Base-by-base conservation (phyloP, 2,888 invertebrate species). In the Dryocosmus kuriphilus region DNA sequence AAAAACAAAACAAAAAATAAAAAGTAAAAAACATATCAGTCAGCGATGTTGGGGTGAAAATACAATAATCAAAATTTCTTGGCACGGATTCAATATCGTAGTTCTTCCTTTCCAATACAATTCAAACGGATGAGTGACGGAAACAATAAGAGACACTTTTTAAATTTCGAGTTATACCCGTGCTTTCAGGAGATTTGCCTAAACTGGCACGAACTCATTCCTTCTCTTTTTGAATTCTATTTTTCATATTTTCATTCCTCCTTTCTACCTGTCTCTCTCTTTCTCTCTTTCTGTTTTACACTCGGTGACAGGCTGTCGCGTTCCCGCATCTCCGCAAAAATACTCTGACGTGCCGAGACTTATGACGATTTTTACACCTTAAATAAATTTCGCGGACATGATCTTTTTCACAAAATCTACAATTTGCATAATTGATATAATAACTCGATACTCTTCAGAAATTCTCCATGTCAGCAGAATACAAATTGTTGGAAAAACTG, bases 271-370 rank as follows among this genome's bases (percentile, higher is more conserved):
- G 35, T 75, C 61, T 74, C 14, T 76, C 35, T 27, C 30, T 41
- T 62, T 24, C 55, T 19, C 60, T 46, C 71, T 0, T 32, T 38
- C 61, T 32, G n/a, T 30, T 71, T 51, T 71, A 65, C 65, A 11
- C 71, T 57, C 8, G 51, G 27, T 71, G 71, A 71, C 71, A 71
- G 51, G 71, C 51, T 46, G 71, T 46, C 57, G 57, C 57, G 57
- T 57, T 57, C 2, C 57, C 57, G 24, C 57, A 57, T 24, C 57
- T 57, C 38, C 67, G 27, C 63, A 84, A 85, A 87, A 87, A 84
- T 87, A 86, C 84, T 71, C 77, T 83, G 83, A 89, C 89, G 89
- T 88, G 89, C 85, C 84, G 80, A 74, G 87, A 89, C 88, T 88
- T 76, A 76, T 83, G 84, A 86, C 82, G 76, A 81, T 61, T 76